Percentiles rank a stretch among this genome's conserved stretches.
Conservation (phyloP, 2,797 vertebrate genomes). For the Peromyscus eremicus region DNA sequence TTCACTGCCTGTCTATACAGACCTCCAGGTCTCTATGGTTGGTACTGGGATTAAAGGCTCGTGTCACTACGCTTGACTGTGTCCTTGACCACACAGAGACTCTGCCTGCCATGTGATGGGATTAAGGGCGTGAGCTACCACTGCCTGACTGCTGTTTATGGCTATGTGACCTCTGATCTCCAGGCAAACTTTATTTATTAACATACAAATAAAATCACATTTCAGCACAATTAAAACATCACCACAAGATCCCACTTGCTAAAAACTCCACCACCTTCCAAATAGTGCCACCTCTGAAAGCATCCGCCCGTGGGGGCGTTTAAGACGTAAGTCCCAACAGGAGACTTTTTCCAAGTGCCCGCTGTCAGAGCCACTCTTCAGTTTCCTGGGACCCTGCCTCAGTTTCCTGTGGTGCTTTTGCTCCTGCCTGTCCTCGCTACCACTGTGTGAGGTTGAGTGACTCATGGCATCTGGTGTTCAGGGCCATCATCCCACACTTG, state of each 20-base stretch:
- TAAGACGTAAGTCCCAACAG: background rate
- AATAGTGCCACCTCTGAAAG: background rate
- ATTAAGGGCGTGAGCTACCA: too few species aligned
- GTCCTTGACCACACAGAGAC: too few species aligned
- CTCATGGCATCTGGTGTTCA: background rate
- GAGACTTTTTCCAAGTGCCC: background rate
- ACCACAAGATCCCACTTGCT: background rate
- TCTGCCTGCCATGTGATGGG: too few species aligned
- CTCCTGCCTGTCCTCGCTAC: background rate
- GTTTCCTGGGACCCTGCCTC: background rate
- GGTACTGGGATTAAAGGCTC: too few species aligned
- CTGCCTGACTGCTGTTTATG: too few species aligned
- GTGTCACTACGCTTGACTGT: too few species aligned
- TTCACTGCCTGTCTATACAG: too few species aligned
- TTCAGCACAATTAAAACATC: too few species aligned
- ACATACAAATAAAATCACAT: too few species aligned
- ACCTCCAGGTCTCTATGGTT: too few species aligned
- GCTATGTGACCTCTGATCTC: too few species aligned
- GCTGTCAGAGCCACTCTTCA: background rate
- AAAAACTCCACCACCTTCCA: background rate
- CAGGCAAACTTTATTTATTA: too few species aligned
- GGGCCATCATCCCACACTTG: background rate
- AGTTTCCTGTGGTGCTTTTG: background rate
- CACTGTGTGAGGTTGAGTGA: rapidly evolving
- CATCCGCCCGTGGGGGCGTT: background rate